Conservation (phyloP, 2,888 invertebrate genomes). For the Cheilosia variabilis region DNA sequence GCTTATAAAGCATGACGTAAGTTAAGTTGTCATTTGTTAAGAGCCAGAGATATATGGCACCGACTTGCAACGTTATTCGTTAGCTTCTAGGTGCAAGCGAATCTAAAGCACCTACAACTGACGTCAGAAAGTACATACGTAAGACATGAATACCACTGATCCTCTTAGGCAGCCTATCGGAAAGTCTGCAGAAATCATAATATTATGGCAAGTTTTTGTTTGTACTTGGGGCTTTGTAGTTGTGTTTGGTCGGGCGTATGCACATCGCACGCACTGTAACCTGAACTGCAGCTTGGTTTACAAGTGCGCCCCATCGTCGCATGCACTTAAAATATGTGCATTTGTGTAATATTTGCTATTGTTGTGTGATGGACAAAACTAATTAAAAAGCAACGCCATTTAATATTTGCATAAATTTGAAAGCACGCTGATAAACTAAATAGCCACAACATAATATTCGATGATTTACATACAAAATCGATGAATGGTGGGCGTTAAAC, state of each 20-base stretch:
- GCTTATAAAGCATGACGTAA: slow-evolving; percentile 59
- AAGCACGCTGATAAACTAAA: slow-evolving; percentile 44
- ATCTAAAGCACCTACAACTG: slow-evolving; percentile 27
- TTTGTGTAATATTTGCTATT: slow-evolving; percentile 18
- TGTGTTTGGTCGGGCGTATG: not conserved
- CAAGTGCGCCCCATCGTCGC: slow-evolving; percentile 31
- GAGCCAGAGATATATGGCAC: slow-evolving; percentile 32
- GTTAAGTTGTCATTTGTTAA: slow-evolving; percentile 26
- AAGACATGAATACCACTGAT: slow-evolving; percentile 17
- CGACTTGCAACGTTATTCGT: slow-evolving; percentile 27
- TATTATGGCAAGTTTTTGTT: slow-evolving; percentile 24
- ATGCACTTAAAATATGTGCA: slow-evolving; percentile 45
- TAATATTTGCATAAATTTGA: slow-evolving; percentile 62
- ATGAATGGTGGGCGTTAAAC: slow-evolving; percentile 10
- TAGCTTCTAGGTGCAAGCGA: slow-evolving; percentile 19
- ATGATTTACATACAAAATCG: slow-evolving; percentile 1
- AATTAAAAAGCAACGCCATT: slow-evolving; percentile 32
- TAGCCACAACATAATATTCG: slow-evolving; percentile 2
- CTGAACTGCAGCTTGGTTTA: slow-evolving; percentile 21
- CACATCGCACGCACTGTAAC: slow-evolving; percentile 21
- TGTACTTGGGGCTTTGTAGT: slow-evolving; percentile 16
- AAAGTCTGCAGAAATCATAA: slow-evolving; percentile 60
- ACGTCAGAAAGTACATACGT: slow-evolving; percentile 43
- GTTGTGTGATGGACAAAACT: slow-evolving; percentile 42
- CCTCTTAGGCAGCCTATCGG: slow-evolving; percentile 48